These are phyloP conservation scores for Poecilia gillii DNA, from an alignment of 2,797 vertebrate species.

Conservation along the genomic window DNA sequence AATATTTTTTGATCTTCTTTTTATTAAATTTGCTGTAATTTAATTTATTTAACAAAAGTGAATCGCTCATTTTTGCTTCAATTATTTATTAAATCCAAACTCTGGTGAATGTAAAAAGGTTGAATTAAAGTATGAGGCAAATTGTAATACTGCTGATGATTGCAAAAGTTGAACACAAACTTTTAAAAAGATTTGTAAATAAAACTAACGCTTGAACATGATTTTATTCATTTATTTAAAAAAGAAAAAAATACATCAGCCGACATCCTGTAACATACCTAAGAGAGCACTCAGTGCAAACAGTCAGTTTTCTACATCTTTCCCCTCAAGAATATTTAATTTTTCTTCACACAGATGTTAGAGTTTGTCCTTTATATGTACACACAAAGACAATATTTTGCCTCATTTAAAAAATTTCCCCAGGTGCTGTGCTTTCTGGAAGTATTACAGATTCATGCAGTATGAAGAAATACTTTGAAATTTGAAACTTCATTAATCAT, in stretches of 20 bases:
- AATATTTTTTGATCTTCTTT: constrained; percentile 28
- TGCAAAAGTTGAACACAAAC: not conserved
- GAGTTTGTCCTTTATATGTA: constrained; percentile 42
- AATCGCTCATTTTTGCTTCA: not conserved
- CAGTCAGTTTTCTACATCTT: constrained; percentile 36
- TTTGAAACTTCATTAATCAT: constrained; percentile 27
- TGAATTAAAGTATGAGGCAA: constrained; percentile 9
- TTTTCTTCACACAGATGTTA: constrained; percentile 33
- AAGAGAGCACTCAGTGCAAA: constrained; percentile 27
- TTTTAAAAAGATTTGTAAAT: constrained; percentile 13
- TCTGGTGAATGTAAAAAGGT: constrained; percentile 48
- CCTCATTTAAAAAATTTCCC: constrained; percentile 20
- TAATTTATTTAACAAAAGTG: constrained; percentile 27
- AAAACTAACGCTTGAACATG: constrained; percentile 29
- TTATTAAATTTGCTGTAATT: constrained; percentile 47
- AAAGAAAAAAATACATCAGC: constrained; percentile 43
- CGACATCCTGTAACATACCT: constrained; percentile 44
- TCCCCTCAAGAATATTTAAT: constrained; percentile 6
- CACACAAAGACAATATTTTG: constrained; percentile 42
- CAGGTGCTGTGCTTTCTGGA: not conserved
- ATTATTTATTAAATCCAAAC: constrained; percentile 15
- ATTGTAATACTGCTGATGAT: constrained; percentile 3
- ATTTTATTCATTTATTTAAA: constrained; percentile 66
- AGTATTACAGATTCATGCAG: constrained; percentile 32
- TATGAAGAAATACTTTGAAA: constrained; percentile 6